These are phyloP conservation scores for Chloroceryle aenea DNA, from an alignment of 2,113 vertebrate genomes.

Conservation along the genomic window DNA sequence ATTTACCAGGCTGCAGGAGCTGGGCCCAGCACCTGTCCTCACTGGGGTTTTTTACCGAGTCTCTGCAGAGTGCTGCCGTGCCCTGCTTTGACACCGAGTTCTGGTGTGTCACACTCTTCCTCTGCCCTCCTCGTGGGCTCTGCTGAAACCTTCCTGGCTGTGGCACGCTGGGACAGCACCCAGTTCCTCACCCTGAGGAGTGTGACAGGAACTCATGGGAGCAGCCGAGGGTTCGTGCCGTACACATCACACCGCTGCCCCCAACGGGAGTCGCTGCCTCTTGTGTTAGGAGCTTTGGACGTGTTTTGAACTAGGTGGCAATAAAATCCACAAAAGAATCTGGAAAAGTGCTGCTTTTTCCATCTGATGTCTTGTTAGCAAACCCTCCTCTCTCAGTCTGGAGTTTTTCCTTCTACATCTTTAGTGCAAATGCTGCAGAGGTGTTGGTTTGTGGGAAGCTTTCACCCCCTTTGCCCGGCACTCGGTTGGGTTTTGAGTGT, in stretches of 20 bases:
- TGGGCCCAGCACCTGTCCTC: not conserved
- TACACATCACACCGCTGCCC: rapidly evolving
- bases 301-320: not conserved
- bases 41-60: not conserved
- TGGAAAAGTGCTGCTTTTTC: not conserved
- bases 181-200: not conserved
- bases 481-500: not conserved
- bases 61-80: not conserved
- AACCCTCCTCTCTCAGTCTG: not conserved
- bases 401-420: not conserved
- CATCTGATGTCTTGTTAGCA: not conserved
- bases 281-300: not conserved
- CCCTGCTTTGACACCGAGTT: not conserved
- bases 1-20: not conserved
- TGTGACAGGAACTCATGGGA: not conserved
- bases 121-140: not conserved
- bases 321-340: not conserved
- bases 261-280: not conserved
- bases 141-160: not conserved
- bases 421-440: not conserved
- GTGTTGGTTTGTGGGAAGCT: not conserved
- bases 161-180: not conserved
- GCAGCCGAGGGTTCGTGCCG: not conserved
- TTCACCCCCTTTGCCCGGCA: not conserved
- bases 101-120: not conserved